Conservation (phyloP, 1,140 invertebrate species). For the Magallana gigas region DNA sequence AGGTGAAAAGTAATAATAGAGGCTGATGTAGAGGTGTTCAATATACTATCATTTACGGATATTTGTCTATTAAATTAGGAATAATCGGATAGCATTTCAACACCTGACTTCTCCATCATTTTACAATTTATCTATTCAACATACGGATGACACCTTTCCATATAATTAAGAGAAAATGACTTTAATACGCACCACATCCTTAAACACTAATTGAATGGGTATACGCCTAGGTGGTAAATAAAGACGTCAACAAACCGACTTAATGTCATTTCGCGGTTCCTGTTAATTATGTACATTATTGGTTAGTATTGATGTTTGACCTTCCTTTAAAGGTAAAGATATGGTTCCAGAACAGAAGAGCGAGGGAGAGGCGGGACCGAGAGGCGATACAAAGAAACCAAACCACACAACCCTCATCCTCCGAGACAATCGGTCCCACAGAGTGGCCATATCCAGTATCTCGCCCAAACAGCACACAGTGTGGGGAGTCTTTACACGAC, state of each 20-base stretch:
- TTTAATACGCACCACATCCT: neutral
- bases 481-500: neutral
- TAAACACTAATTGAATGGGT: neutral
- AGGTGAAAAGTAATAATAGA: conserved; percentile 14
- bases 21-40: neutral
- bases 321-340: conserved; percentile 86
- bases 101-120: conserved; percentile 12
- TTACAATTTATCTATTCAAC: conserved; percentile 17
- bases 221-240: neutral
- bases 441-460: conserved; percentile 10
- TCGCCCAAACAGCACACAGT: neutral
- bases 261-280: neutral
- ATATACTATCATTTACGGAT: conserved; percentile 9
- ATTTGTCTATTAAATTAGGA: conserved; percentile 1
- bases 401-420: conserved; percentile 28
- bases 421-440: neutral
- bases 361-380: conserved; percentile 85
- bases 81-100: conserved; percentile 24
- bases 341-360: conserved; percentile 90
- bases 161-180: conserved; percentile 26
- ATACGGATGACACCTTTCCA: neutral
- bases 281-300: conserved; percentile 24
- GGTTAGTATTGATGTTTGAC: conserved; percentile 3
- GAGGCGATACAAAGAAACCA: conserved; percentile 62
- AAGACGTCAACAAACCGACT: neutral